phyloP scores from a whole-genome alignment of 2,888 invertebrate species.

The Celastrina argiolus region DNA sequence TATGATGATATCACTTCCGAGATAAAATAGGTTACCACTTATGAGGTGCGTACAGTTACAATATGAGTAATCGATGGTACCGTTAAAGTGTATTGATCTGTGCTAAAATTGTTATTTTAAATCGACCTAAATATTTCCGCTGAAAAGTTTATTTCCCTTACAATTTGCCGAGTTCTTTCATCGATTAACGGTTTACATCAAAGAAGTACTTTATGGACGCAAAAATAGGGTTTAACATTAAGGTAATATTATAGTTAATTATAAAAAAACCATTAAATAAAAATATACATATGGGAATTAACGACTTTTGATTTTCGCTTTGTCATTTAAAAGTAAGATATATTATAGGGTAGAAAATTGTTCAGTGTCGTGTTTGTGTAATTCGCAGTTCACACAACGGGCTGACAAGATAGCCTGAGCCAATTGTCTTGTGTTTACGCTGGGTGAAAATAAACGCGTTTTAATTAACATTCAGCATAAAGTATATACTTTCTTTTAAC shows the following conservation, averaged over 20 bases:
- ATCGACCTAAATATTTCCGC: not conserved
- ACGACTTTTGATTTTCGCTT: not conserved
- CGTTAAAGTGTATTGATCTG: constrained; percentile 9
- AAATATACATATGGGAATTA: not conserved
- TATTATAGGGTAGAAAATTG: not conserved
- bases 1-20: not conserved
- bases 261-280: not conserved
- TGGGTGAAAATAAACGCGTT: not conserved
- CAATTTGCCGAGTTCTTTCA: not conserved
- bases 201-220: not conserved
- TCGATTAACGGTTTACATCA: constrained; percentile 6
- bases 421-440: not conserved
- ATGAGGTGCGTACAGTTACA: not conserved
- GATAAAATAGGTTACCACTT: constrained; percentile 5
- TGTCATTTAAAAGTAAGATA: not conserved
- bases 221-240: not conserved
- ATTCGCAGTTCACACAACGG: constrained; percentile 3
- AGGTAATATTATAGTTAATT: not conserved
- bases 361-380: not conserved
- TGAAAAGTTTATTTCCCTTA: not conserved
- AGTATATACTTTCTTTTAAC: not conserved
- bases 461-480: not conserved
- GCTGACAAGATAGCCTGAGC: not conserved
- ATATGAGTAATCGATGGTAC: not conserved
- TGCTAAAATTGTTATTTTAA: not conserved